Evolutionary conservation across 2,888 invertebrate species (phyloP).

Genomic region (Rhogogaster chlorosoma): DNA sequence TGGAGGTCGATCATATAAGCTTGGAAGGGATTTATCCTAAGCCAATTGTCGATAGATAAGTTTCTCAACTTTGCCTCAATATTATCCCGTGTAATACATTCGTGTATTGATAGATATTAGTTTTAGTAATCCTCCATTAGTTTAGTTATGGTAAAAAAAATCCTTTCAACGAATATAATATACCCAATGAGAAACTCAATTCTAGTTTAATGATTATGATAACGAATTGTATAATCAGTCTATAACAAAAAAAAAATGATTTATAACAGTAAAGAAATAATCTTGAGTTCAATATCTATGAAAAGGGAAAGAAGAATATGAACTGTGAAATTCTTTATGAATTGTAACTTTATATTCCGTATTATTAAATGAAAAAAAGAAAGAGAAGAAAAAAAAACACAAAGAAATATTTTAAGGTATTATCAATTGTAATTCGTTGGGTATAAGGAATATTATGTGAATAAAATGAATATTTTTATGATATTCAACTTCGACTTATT

Average conservation of each 20-base stretch:
- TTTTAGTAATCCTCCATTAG: constrained; percentile 16
- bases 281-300: background rate
- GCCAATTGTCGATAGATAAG: too few species aligned
- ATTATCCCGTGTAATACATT: background rate
- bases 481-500: constrained; percentile 16
- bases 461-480: constrained; percentile 33
- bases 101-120: background rate
- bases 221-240: background rate
- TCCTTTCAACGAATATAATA: background rate
- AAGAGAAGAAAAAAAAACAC: background rate
- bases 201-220: background rate
- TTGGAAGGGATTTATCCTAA: background rate
- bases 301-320: background rate
- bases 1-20: background rate
- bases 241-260: background rate
- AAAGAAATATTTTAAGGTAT: background rate
- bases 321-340: background rate
- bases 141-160: background rate
- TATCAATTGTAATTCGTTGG: constrained; percentile 4
- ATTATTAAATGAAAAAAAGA: background rate
- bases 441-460: background rate
- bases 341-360: background rate
- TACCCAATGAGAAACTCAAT: background rate
- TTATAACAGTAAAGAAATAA: background rate
- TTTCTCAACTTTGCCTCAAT: too few species aligned